Evolutionary conservation across 2,113 vertebrate species (phyloP).

Genomic region (Triplophysa rosa): DNA sequence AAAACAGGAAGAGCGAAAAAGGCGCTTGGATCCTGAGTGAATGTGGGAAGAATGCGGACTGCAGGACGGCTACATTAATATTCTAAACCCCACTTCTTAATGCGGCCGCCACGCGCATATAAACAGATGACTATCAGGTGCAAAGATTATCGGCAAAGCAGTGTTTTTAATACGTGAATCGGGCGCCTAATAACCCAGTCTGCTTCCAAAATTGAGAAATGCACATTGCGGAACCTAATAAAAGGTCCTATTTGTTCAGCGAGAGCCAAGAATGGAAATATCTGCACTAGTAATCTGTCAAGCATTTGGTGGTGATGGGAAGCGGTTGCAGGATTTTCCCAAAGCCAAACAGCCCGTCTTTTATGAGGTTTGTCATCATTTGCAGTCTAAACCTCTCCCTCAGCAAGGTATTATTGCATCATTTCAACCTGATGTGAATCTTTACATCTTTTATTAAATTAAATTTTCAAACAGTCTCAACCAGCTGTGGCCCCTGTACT

Average conservation of each 20-base stretch:
- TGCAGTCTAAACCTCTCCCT: slow-evolving; percentile 72
- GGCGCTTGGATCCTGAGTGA: slow-evolving; percentile 53
- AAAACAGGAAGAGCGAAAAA: slow-evolving; percentile 62
- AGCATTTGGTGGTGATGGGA: slow-evolving; percentile 60
- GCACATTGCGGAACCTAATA: slow-evolving; percentile 50
- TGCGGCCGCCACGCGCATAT: slow-evolving; percentile 22
- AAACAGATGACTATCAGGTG: slow-evolving; percentile 49
- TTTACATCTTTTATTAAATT: slow-evolving; percentile 74
- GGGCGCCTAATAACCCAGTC: slow-evolving; percentile 41
- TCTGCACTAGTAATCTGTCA: slow-evolving; percentile 57
- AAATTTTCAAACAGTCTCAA: slow-evolving; percentile 65
- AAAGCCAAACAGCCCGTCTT: slow-evolving; percentile 65
- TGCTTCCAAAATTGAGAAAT: slow-evolving; percentile 42
- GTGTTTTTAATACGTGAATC: neutral
- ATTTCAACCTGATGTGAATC: slow-evolving; percentile 73
- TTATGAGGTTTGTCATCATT: slow-evolving; percentile 65
- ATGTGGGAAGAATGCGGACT: slow-evolving; percentile 49
- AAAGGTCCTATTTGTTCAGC: slow-evolving; percentile 45
- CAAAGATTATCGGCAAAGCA: slow-evolving; percentile 39
- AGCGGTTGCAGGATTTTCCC: slow-evolving; percentile 36
- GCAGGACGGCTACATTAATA: slow-evolving; percentile 47
- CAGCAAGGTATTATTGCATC: slow-evolving; percentile 74
- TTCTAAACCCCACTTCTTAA: slow-evolving; percentile 36
- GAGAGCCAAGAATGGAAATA: slow-evolving; percentile 53
- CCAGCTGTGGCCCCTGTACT: slow-evolving; percentile 60